These are phyloP conservation scores for Drosophila orena DNA, from an alignment of 1,140 invertebrate genomes.

Conservation along the genomic window DNA sequence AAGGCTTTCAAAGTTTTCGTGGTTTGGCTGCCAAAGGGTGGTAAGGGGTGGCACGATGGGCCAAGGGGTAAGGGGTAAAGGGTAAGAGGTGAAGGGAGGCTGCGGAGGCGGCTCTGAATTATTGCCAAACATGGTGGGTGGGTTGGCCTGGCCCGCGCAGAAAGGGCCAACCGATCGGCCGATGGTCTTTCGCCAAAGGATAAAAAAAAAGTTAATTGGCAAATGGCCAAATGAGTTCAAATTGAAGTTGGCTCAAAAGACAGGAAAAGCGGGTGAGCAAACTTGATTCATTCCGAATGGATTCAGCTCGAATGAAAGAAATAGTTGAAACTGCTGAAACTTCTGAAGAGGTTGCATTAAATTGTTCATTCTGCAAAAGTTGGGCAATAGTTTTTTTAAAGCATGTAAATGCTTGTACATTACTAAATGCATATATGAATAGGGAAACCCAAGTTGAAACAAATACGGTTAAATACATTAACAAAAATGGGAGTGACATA, in stretches of 20 bases:
- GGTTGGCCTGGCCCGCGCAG: neutral
- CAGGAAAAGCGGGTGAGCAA: neutral
- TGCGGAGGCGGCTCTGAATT: conserved; percentile 37
- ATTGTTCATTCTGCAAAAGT: neutral
- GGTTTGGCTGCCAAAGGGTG: conserved; percentile 47
- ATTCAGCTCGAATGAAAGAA: neutral
- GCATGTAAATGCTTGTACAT: too few relatives aligned
- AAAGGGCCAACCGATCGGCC: conserved; percentile 47
- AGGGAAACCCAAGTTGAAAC: neutral
- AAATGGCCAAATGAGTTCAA: conserved; percentile 62
- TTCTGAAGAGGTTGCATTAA: neutral
- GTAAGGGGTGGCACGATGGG: conserved; percentile 28
- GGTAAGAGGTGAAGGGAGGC: neutral
- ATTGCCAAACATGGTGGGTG: conserved; percentile 40
- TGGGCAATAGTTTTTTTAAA: too few relatives aligned
- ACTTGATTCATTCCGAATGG: neutral
- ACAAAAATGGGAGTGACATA: conserved; percentile 27
- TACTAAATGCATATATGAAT: too few relatives aligned
- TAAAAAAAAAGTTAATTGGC: conserved; percentile 51
- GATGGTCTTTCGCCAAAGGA: conserved; percentile 30
- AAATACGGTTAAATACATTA: conserved; percentile 6
- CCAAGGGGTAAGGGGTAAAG: neutral
- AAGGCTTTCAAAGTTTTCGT: conserved; percentile 61
- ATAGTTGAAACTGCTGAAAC: neutral
- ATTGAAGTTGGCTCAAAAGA: conserved; percentile 35